These are phyloP conservation scores for Protaetia brevitarsis DNA, from an alignment of 1,140 invertebrate species.

Conservation along the genomic window DNA sequence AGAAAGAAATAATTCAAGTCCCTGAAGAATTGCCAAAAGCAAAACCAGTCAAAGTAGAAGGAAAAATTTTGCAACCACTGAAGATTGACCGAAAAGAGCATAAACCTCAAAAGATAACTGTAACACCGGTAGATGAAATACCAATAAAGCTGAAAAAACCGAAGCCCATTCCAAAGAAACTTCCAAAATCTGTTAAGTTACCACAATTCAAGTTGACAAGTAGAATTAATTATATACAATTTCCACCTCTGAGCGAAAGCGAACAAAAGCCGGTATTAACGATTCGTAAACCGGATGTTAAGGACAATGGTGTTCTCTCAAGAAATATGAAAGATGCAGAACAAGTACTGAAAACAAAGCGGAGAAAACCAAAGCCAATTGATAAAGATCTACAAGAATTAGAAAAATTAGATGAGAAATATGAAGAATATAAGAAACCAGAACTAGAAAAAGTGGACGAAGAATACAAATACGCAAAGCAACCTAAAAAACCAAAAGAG, in stretches of 20 bases:
- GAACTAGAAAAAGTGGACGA: constrained; percentile 47
- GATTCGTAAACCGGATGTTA: constrained; percentile 51
- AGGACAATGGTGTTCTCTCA: constrained; percentile 62
- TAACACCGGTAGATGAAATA: constrained; percentile 33
- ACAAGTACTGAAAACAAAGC: constrained; percentile 54
- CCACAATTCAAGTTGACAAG: constrained; percentile 67
- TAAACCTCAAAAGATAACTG: constrained; percentile 52
- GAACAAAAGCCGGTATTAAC: constrained; percentile 54
- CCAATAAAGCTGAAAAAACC: constrained; percentile 62
- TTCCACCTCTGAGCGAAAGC: constrained; percentile 52
- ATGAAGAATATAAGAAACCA: constrained; percentile 49
- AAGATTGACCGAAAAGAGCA: constrained; percentile 59
- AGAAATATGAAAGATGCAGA: constrained; percentile 66
- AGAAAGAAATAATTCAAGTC: constrained; percentile 9
- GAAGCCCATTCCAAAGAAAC: constrained; percentile 42
- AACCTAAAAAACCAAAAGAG: constrained; percentile 46
- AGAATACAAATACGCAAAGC: constrained; percentile 37
- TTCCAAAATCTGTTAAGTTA: constrained; percentile 51
- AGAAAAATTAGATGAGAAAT: constrained; percentile 58
- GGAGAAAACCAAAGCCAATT: constrained; percentile 52
- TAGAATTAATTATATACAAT: constrained; percentile 58
- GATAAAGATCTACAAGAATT: constrained; percentile 72
- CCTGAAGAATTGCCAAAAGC: constrained; percentile 34
- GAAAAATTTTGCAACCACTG: constrained; percentile 43
- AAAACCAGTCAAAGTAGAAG: constrained; percentile 22